Base-by-base conservation (phyloP, 2,888 invertebrate genomes). In the Tachina fera region DNA sequence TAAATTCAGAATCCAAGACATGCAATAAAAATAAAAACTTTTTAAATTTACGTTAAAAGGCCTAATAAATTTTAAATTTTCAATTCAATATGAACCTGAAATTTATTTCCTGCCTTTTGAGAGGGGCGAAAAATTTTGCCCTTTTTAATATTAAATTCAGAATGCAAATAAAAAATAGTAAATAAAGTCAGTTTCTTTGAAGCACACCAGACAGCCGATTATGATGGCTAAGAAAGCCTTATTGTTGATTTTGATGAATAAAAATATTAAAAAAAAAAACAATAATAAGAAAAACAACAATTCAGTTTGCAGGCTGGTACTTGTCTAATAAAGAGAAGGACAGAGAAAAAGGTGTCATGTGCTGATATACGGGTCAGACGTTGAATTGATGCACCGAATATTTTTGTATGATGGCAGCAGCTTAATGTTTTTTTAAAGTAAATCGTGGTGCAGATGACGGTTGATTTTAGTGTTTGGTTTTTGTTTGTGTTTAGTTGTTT, bases 361-460 rank as follows among this genome's bases (percentile, higher is more conserved):
- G 63, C 56, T 68, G 67, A 61, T 84, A 87, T 87, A 82, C 83
- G 84, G 87, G 87, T 87, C 87, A 87, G 86, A 86, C 87, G n/a
- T 67, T 80, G 68, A 87, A 70, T 71, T 61, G 58, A 31, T 72
- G 60, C 53, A 83, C 49, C 49, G 58, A 60, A 77, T 51, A 47
- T 31, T 5, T 31, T 6, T 31, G 31, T 31, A 31, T 71, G 70
- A 9, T n/a, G 65, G 45, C 82, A 53, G 31, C 31, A 31, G 31
- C 31, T 9, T 14, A 39, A 70, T 70, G 56, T 11, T 16, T 76
- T 16, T 76, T 61, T 13, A 72, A 49, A 72, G 11, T 60, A 60
- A 78, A 56, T 70, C 61, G 49, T 47, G 53, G 19, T 16, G 16
- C 11, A 16, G 51, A 51, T 47, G 68, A n/a, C 22, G 56, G n/a